A percentile compares a stretch with the other conserved stretches of the same genome.
These are phyloP conservation scores for Girardia tigrina DNA, from an alignment of 2,888 invertebrate genomes.

Conservation along the genomic window DNA sequence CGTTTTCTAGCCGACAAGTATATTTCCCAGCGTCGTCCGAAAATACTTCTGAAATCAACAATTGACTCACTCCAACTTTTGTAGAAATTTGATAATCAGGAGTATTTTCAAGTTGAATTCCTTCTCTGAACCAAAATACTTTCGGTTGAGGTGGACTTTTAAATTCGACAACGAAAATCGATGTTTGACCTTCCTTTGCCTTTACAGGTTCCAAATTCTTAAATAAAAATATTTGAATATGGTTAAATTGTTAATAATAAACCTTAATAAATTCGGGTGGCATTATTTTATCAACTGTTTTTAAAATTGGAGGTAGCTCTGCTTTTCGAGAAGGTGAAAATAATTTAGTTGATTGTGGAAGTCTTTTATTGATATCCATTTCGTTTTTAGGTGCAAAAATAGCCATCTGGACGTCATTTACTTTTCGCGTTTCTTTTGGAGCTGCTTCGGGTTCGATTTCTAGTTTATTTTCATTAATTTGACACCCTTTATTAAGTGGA, in stretches of 20 bases:
- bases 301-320: not conserved
- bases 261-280: not conserved
- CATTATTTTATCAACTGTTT: not conserved
- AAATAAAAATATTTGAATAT: not conserved
- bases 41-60: not conserved
- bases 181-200: not conserved
- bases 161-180: not conserved
- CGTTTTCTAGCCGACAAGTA: conserved; percentile 15
- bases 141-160: not conserved
- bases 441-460: not conserved
- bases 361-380: no score
- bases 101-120: not conserved
- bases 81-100: conserved; percentile 8
- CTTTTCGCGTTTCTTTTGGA: not conserved
- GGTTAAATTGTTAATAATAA: not conserved
- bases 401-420: not conserved
- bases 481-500: no score
- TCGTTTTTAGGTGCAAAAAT: not conserved
- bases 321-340: not conserved
- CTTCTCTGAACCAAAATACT: not conserved
- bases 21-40: conserved; percentile 6
- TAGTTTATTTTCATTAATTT: no score
- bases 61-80: not conserved
- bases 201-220: not conserved
- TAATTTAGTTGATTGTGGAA: not conserved